Percentiles rank a stretch among this genome's conserved stretches.
Evolutionary conservation across 2,888 invertebrate species (phyloP).

Genomic region (Timema cristinae): DNA sequence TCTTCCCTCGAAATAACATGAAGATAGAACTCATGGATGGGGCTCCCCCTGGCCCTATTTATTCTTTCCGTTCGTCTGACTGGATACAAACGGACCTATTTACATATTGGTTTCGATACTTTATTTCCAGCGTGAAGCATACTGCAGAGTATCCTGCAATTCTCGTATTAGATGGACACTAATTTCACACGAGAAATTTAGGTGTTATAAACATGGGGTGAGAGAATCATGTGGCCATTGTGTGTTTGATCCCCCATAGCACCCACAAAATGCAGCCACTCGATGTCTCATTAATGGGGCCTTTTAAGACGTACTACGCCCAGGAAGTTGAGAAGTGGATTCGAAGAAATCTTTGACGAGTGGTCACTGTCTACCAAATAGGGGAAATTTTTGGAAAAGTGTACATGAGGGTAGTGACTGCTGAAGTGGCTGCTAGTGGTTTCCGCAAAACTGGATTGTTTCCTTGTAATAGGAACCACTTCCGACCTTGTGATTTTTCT

Average conservation of each 20-base stretch:
- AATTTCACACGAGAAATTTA: too few relatives aligned
- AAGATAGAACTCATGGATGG: too few relatives aligned
- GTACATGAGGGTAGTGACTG: background rate
- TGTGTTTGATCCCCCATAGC: background rate
- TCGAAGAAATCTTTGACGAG: background rate
- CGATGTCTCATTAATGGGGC: constrained; percentile 23
- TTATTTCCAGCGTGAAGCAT: constrained; percentile 13
- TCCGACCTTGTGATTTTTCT: too few relatives aligned
- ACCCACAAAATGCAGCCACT: constrained; percentile 12
- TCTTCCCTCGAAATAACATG: too few relatives aligned
- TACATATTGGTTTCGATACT: too few relatives aligned
- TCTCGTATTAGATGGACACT: too few relatives aligned
- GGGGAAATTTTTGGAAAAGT: background rate
- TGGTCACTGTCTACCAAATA: background rate
- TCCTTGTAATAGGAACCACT: too few relatives aligned
- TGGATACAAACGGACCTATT: too few relatives aligned
- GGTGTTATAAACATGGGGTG: background rate
- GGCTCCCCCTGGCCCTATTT: too few relatives aligned
- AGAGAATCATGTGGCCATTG: background rate
- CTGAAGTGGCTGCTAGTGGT: background rate
- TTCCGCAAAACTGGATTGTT: too few relatives aligned
- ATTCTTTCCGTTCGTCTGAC: too few relatives aligned
- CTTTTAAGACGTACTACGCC: background rate
- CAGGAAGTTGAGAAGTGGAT: background rate
- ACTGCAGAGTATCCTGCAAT: too few relatives aligned